Base-by-base conservation (phyloP, 2,797 vertebrate genomes). In the Myotis planiceps region DNA sequence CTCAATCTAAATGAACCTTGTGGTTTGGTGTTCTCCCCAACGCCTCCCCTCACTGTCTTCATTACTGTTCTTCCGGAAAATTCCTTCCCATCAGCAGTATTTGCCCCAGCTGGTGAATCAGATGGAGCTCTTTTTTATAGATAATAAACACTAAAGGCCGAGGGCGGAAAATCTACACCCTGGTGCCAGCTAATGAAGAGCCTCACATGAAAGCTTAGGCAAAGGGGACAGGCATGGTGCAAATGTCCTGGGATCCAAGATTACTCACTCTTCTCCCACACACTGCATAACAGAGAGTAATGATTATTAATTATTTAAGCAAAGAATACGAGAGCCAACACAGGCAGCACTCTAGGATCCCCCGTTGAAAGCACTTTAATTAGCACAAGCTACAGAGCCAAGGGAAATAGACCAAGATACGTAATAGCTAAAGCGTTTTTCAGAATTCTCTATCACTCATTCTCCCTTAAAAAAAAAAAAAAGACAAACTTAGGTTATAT, bases 261-360 rank as follows among this genome's bases (percentile, higher is more conserved):
- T 55, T 92, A 94, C 91, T 96, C 95, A 45, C 97, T 95, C 94
- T 82, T 92, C 98, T 96, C 94, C 89, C 96, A 96, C 92, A 88
- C 34, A 66, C 96, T 86, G 93, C 95, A 88, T 94, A 97, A 97
- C 97, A 98, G 97, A 97, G 79, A 97, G 97, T 90, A 96, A 96
- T 96, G 97, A 97, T 96, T 96, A 98, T 99, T 98, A 98, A 99
- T 98, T 98, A 99, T 98, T 98, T 97, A 99, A 98, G 98, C 96
- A 96, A 98, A 97, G 97, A 97, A 97, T 88, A 96, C 74, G 97
- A 97, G 95, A 97, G 94, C 92, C 94, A 92, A 96, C 88, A 86
- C 75, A 96, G 97, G 90, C 95, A 3, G 92, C 97, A 89, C 97
- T 96, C 96, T 96, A 92, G 96, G 97, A 98, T 97, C 96, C 96